phyloP scores from a whole-genome alignment of 2,113 vertebrate genomes.

The Passer domesticus region DNA sequence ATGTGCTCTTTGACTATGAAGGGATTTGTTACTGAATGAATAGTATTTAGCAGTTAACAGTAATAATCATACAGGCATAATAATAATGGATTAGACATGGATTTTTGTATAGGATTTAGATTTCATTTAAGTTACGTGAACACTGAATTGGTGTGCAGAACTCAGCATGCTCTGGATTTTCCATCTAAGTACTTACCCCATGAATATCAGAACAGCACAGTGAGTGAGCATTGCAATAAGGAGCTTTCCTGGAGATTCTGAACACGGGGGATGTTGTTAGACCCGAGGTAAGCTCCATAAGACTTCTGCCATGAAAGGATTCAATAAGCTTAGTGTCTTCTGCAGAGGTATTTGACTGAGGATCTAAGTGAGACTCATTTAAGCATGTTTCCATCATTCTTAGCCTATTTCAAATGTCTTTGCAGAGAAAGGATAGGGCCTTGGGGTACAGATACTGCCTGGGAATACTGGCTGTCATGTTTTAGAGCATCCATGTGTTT shows the following conservation, averaged over 20 bases:
- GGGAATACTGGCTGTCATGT: not conserved
- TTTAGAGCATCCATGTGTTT: not conserved
- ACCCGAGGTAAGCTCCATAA: not conserved
- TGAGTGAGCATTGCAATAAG: not conserved
- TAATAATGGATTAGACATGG: conserved; percentile 52
- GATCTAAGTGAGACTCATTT: not conserved
- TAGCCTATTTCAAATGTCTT: not conserved
- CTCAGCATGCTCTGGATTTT: conserved; percentile 36
- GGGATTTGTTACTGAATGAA: conserved; percentile 31
- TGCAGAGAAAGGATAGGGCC: not conserved
- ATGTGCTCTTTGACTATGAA: not conserved
- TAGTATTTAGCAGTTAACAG: conserved; percentile 35
- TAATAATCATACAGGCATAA: conserved; percentile 34
- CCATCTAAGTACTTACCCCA: not conserved
- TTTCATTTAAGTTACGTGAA: conserved; percentile 15
- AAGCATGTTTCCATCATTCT: not conserved
- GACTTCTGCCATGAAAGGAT: not conserved
- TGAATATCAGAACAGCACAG: conserved; percentile 20
- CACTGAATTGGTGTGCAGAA: not conserved
- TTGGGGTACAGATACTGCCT: not conserved
- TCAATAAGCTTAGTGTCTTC: conserved; percentile 19
- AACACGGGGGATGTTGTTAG: not conserved
- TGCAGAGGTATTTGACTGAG: not conserved
- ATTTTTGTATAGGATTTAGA: conserved; percentile 48
- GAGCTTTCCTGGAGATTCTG: conserved; percentile 52